Percentiles rank a stretch among this genome's conserved stretches.
Conservation (phyloP, 2,888 invertebrate genomes). For the Eilema griseolum region DNA sequence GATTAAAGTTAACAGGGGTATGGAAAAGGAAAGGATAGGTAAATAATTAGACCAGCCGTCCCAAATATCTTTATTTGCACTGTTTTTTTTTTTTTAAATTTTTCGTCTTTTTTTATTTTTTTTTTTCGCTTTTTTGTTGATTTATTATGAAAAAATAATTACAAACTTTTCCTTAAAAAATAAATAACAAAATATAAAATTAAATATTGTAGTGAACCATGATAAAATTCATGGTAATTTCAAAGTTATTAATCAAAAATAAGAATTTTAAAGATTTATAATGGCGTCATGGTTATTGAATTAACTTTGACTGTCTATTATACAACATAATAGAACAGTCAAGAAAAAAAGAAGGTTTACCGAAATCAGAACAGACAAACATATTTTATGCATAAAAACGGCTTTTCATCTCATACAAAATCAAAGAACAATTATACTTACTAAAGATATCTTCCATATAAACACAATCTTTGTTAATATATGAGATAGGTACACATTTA, state of each 20-base stretch:
- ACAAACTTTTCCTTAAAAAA: conserved; percentile 44
- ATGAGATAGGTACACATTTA: neutral
- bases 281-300: conserved; percentile 78
- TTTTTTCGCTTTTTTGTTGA: conserved; percentile 36
- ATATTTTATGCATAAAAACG: conserved; percentile 35
- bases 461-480: neutral
- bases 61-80: conserved; percentile 60
- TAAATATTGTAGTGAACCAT: conserved; percentile 12
- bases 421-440: neutral
- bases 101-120: neutral
- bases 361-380: conserved; percentile 61
- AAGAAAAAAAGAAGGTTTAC: conserved; percentile 56
- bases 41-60: conserved; percentile 67
- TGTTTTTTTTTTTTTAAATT: conserved; percentile 28
- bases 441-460: conserved; percentile 8
- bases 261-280: conserved; percentile 53
- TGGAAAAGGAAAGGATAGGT: conserved; percentile 58
- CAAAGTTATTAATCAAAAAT: conserved; percentile 15
- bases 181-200: conserved; percentile 32
- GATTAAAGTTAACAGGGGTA: conserved; percentile 23
- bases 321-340: neutral
- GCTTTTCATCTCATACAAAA: conserved; percentile 11
- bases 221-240: conserved; percentile 5
- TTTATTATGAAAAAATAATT: conserved; percentile 39
- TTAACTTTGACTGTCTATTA: conserved; percentile 36